A percentile compares a stretch with the other conserved stretches of the same genome.
These are phyloP conservation scores for Mustelus asterias DNA, from an alignment of 2,113 vertebrate species.

Conservation along the genomic window DNA sequence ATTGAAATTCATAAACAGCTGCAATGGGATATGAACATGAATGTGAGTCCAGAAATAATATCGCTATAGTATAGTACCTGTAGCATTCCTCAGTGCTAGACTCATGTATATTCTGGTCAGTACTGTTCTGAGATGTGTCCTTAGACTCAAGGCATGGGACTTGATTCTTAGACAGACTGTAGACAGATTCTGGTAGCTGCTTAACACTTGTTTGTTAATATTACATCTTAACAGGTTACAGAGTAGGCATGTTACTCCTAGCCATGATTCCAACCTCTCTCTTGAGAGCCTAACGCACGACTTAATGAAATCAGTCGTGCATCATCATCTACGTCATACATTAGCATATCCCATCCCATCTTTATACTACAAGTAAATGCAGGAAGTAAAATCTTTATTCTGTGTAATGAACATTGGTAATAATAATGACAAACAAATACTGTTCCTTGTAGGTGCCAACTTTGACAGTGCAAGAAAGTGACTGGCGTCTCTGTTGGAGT, in stretches of 20 bases:
- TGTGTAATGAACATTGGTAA: neutral
- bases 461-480: neutral
- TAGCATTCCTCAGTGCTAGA: neutral
- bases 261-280: too few species aligned
- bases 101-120: neutral
- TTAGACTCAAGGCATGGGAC: too few species aligned
- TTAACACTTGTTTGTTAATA: too few species aligned
- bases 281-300: too few species aligned
- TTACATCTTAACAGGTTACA: too few species aligned
- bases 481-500: neutral
- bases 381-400: neutral
- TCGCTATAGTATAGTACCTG: neutral
- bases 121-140: neutral
- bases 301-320: too few species aligned
- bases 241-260: too few species aligned
- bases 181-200: too few species aligned
- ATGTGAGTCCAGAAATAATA: neutral
- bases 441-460: neutral
- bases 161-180: too few species aligned
- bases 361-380: neutral
- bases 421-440: neutral
- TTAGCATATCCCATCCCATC: too few species aligned
- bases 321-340: too few species aligned
- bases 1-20: neutral
- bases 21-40: neutral